These are phyloP conservation scores for Boulengerochromis microlepis DNA, from an alignment of 2,113 vertebrate species.

Conservation along the genomic window DNA sequence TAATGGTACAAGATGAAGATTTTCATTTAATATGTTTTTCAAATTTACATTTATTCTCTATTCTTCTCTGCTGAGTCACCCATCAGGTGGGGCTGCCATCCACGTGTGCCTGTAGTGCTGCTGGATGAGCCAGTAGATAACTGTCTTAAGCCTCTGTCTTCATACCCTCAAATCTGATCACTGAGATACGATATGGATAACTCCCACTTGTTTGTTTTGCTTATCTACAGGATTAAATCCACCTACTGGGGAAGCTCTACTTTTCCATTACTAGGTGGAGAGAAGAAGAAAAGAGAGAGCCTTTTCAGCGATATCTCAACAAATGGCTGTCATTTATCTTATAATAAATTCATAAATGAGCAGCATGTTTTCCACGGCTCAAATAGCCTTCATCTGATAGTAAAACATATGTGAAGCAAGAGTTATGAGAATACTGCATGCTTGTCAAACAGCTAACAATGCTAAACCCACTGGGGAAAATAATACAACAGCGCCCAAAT, in stretches of 20 bases:
- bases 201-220: constrained; percentile 24
- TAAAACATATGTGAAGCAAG: not conserved
- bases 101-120: not conserved
- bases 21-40: not conserved
- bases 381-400: not conserved
- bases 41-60: not conserved
- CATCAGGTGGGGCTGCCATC: not conserved
- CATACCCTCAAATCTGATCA: constrained; percentile 44
- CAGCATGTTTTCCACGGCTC: not conserved
- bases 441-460: not conserved
- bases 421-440: not conserved
- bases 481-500: not conserved
- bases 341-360: not conserved
- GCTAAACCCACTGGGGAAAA: not conserved
- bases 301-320: not conserved
- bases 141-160: constrained; percentile 18
- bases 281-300: not conserved
- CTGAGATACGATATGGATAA: constrained; percentile 7
- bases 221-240: constrained; percentile 50
- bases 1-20: not conserved
- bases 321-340: not conserved
- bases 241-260: not conserved
- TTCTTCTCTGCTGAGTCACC: not conserved
- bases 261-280: not conserved
- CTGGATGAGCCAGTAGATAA: constrained; percentile 18